Base-by-base conservation (phyloP, 1,140 invertebrate species). In the Spodoptera frugiperda region DNA sequence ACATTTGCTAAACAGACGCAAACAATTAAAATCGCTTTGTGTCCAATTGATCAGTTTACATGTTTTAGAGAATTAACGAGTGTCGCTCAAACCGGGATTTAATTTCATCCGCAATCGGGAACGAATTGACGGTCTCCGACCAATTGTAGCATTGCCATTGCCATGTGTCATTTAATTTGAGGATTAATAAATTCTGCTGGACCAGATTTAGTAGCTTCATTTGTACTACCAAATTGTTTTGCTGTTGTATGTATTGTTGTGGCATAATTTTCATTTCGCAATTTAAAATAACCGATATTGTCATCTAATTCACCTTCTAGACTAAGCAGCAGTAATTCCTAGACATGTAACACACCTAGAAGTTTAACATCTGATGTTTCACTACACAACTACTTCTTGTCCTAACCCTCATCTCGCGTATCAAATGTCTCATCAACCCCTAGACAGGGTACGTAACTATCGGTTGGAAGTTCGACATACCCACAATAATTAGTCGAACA, bases 1-100 rank as follows among this genome's bases (percentile, higher is more conserved):
- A 73, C 53, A 73, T 73, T 73, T 49, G 12, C 44, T 59, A 73
- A 57, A 59, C 70, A 48, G 48, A 59, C 48, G 44, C 30, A 73
- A 55, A 73, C 70, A 59, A 21, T 33, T 33, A 49, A 15, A 53
- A 59, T 46, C 54, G 70, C 44, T 72, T 72, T 73, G 54, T 73
- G 33, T 59, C 25, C n/a, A 51, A 48, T 76, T 44, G 51, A 68
- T 48, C 74, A 57, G 44, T 68, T 65, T 67, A 51, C 61, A 73
- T 61, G 59, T 61, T 75, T 63, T 49, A 75, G 48, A 61, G 57
- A 39, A 54, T 75, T 75, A 74, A 74, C 71, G 21, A 74, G 17
- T 61, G 55, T 59, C 57, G 39, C 25, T 65, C 73, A 65, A 65
- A 65, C n/a, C 25, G 8, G 48, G 21, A 55, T 71, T 70, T 55